Base-by-base conservation (phyloP, 1,140 invertebrate species). In the Drosophila ironensis region DNA sequence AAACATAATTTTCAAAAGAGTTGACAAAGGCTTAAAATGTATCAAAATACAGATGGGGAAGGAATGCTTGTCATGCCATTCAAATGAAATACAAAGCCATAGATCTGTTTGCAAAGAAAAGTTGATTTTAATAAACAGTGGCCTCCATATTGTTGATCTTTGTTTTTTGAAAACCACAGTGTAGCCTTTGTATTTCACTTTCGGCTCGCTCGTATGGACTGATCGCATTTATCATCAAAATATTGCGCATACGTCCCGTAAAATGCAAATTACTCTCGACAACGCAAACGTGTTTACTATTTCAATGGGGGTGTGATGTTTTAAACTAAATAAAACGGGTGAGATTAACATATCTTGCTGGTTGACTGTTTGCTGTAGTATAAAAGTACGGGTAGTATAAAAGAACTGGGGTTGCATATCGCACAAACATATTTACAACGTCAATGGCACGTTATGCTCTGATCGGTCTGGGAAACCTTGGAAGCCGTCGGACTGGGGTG, bases 391-490 rank as follows among this genome's bases (percentile, higher is more conserved):
- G 33, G 52, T 63, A 68, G 11, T 12, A 63, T 56, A 42, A 73
- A 67, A 52, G 50, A 84, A 80, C 70, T 47, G 48, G 77, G 66
- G 71, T 75, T 87, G 74, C 78, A 87, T 71, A 70, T 88, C 63
- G 71, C 84, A 80, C 84, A 87, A 88, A 87, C 84, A 86, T 87
- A 87, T 87, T 84, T 87, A 87, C 84, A 87, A 73, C 35, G 67
- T 81, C 50, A 56, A 72, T 52, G 60, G 51, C 52, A 72, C 37
- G 27, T 69, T 68, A 45, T 53, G 56, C 44, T 41, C 16, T 24
- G 42, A 30, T 27, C 22, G 51, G 14, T 25, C 25, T 22, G 19
- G 12, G 12, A n/a, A 24, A 54, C 51, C 24, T n/a, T 22, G 53
- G 22, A 60, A 80, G 72, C 63, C 72, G 68, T 76, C 73, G 50